These are phyloP conservation scores for Delphinapterus leucas DNA, from an alignment of 2,113 vertebrate genomes.

Conservation along the genomic window DNA sequence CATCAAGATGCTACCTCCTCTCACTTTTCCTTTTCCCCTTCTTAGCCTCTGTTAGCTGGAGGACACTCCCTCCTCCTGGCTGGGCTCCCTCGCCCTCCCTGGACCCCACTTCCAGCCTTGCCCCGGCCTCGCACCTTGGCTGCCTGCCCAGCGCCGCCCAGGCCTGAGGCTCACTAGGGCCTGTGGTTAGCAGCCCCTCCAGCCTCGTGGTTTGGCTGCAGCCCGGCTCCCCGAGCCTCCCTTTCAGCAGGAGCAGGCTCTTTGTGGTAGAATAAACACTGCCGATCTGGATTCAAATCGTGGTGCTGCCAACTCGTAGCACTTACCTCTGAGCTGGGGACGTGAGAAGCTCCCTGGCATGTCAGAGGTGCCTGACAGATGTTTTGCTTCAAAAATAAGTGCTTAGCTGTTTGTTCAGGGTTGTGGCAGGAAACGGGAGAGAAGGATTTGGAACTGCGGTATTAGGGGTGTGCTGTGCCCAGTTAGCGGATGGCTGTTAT, in stretches of 20 bases:
- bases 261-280: background rate
- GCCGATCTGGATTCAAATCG: background rate
- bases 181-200: constrained; percentile 54
- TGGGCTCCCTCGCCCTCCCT: background rate
- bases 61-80: background rate
- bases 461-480: background rate
- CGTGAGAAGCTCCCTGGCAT: background rate
- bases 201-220: constrained; percentile 35
- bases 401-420: background rate
- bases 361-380: background rate
- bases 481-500: background rate
- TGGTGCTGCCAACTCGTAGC: background rate
- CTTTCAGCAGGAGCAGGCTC: background rate
- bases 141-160: background rate
- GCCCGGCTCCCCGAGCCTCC: background rate
- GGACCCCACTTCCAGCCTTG: background rate
- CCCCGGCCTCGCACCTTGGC: background rate
- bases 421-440: background rate
- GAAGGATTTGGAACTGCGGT: background rate
- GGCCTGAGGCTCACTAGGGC: background rate
- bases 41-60: background rate
- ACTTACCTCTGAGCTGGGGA: background rate
- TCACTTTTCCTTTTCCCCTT: constrained; percentile 3
- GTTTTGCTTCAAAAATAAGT: background rate
- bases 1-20: constrained; percentile 30